A percentile compares a stretch with the other conserved stretches of the same genome.
These are phyloP conservation scores for Macroramphosus scolopax DNA, from an alignment of 2,797 vertebrate species.

Conservation along the genomic window DNA sequence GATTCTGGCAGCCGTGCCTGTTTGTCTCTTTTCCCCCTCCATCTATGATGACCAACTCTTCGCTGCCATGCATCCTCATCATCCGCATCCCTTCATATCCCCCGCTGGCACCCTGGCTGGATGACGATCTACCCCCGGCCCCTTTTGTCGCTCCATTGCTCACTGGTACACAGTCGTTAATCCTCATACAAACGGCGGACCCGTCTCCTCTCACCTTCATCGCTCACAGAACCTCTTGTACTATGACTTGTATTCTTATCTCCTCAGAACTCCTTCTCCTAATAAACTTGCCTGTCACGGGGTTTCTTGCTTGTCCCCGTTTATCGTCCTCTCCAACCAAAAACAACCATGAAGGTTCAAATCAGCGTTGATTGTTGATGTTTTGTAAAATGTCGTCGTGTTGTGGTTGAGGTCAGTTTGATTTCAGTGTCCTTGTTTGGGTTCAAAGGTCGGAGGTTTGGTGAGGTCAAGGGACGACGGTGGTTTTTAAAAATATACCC, in stretches of 20 bases:
- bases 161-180: conserved; percentile 21
- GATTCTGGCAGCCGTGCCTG: conserved; percentile 34
- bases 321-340: conserved; percentile 1
- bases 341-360: no score
- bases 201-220: conserved; percentile 13
- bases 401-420: no score
- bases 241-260: conserved; percentile 17
- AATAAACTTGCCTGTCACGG: conserved; percentile 7
- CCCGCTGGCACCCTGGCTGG: conserved; percentile 28
- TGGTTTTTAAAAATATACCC: no score
- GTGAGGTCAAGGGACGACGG: no score
- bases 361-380: no score
- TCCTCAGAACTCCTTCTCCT: conserved; percentile 12
- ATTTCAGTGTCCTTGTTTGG: no score
- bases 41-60: conserved; percentile 26
- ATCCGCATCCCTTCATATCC: conserved; percentile 3
- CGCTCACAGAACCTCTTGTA: no score
- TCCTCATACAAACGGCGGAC: conserved; percentile 23
- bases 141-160: no score
- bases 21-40: conserved; percentile 16
- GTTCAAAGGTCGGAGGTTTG: no score
- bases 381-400: no score
- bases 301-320: conserved; percentile 4
- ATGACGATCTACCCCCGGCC: conserved; percentile 37
- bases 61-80: conserved; percentile 31